Percentiles rank a stretch among this genome's conserved stretches.
Evolutionary conservation across 2,797 vertebrate genomes (phyloP).

Genomic region (Mormyrops boulengeri): DNA sequence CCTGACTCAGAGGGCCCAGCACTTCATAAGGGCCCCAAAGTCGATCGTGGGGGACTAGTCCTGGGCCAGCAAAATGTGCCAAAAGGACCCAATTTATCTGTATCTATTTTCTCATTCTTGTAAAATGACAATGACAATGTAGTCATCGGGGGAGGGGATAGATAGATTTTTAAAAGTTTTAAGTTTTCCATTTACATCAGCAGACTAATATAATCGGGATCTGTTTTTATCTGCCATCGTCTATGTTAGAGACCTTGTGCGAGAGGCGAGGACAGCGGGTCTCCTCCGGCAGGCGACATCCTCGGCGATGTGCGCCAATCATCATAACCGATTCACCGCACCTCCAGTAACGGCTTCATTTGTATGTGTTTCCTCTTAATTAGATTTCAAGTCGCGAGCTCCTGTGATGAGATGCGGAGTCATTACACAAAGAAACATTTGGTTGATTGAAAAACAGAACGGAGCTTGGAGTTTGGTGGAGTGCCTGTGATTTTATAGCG

Average conservation of each 20-base stretch:
- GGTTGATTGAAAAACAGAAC: constrained; percentile 34
- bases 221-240: neutral
- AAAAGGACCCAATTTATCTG: neutral
- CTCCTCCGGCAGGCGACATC: neutral
- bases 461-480: constrained; percentile 37
- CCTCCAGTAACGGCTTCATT: neutral
- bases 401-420: constrained; percentile 33
- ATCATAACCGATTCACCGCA: neutral
- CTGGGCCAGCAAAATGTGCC: neutral
- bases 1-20: neutral
- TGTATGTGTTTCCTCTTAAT: constrained; percentile 50
- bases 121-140: neutral
- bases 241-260: neutral
- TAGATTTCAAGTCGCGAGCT: constrained; percentile 31
- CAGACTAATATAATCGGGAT: neutral
- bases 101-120: neutral
- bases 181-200: neutral
- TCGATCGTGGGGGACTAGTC: neutral
- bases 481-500: constrained; percentile 17
- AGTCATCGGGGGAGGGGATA: neutral
- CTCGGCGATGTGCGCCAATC: neutral
- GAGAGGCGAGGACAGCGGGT: neutral
- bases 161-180: neutral
- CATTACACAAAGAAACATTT: constrained; percentile 40
- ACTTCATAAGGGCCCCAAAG: neutral